A percentile compares a stretch with the other conserved stretches of the same genome.
phyloP scores from a whole-genome alignment of 2,113 vertebrate genomes.

The Carassius carassius region DNA sequence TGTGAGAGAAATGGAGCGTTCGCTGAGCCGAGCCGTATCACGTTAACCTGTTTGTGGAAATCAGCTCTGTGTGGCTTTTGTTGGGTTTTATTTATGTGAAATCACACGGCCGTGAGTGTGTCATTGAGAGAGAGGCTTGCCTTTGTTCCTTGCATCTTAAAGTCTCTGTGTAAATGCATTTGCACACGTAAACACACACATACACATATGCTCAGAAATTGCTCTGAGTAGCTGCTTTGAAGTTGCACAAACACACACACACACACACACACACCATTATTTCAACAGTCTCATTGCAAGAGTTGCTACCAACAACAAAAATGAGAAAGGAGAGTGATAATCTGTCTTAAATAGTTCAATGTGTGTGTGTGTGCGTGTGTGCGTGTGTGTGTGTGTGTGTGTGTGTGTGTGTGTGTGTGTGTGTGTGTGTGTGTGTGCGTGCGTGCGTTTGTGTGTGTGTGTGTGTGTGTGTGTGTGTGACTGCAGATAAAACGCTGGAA shows the following conservation, averaged over 20 bases:
- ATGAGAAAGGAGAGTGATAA: not conserved
- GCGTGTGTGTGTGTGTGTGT: not conserved
- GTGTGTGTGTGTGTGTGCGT: not conserved
- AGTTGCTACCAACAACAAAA: not conserved
- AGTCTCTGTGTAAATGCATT: not conserved
- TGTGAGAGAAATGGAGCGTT: slow-evolving; percentile 29
- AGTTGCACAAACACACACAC: not conserved
- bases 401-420: not conserved
- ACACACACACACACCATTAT: not conserved
- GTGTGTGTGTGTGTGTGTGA: not conserved
- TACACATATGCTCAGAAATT: not conserved
- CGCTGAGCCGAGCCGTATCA: not conserved
- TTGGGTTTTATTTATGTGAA: not conserved
- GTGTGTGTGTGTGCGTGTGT: not conserved
- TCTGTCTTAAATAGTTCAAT: not conserved
- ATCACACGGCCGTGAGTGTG: not conserved
- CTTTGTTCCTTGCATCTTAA: not conserved
- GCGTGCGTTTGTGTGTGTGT: not conserved
- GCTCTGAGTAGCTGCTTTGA: slow-evolving; percentile 4
- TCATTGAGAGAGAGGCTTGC: not conserved
- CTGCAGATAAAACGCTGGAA: not conserved
- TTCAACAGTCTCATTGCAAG: not conserved
- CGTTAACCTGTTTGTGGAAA: slow-evolving; percentile 24
- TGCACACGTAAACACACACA: slow-evolving; percentile 3
- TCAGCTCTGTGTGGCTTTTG: slow-evolving; percentile 12